Evolutionary conservation across 2,797 vertebrate genomes (phyloP), one percentile per base, ranked within the genome.

Genomic region (Acanthurus leucopareius): DNA sequence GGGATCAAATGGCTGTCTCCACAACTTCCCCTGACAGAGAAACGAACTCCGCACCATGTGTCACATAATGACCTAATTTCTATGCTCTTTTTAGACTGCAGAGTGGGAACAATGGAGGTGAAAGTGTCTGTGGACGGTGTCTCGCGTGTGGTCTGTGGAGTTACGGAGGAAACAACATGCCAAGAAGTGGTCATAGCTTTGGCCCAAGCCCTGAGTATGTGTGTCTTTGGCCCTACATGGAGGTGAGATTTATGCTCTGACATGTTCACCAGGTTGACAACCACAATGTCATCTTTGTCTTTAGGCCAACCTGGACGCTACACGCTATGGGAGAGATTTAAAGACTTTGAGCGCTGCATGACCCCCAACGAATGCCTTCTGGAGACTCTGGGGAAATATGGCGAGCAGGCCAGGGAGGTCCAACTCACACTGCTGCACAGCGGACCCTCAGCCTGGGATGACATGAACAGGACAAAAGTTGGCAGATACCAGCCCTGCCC

Each of bases 291-390:
- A 8, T 51, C 8, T n/a, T 16, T 66, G 52, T 68, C 44, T 54
- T 47, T 25, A 96, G 96, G 94, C 79, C 95, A 94, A 53, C 85
- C 94, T 0, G 96, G 96, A n/a, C 94, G 95, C 66, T 96, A 96
- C 86, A 94, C 88, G 0, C 73, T 96, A 53, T 82, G 88, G 62
- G 96, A 96, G 86, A 95, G 93, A 62, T 96, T 95, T 52, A 96
- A 96, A 86, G 95, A 96, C 44, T 96, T 94, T 42, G 90, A 94
- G 69, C 90, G 95, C 1, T 93, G 90, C 65, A 92, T 96, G 88
- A 66, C 80, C 1, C 94, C 95, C 0, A 79, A 85, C 8, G 96
- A 96, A 75, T 54, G 2, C 15, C 89, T 95, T 5, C 70, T 96
- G 73, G 93, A 95, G 84, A 95, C 94, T 6, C 87, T 96, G 5